Percentiles rank a stretch among this genome's conserved stretches.
phyloP scores from a whole-genome alignment of 2,113 vertebrate genomes.

The Craseonycteris thonglongyai region DNA sequence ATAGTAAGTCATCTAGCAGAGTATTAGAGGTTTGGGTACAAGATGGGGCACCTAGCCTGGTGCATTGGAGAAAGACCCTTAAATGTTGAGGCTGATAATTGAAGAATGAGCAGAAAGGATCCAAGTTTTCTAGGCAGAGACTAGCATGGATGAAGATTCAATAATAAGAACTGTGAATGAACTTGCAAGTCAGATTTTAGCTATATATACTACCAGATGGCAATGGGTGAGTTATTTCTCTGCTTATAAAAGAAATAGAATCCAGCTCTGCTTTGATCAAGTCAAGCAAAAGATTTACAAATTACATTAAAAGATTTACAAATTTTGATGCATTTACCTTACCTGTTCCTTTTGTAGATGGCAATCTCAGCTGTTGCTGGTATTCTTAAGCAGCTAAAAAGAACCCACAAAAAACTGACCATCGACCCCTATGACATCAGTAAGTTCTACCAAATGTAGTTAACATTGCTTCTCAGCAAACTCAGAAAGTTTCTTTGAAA shows the following conservation, averaged over 20 bases:
- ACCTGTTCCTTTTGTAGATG: conserved; percentile 81
- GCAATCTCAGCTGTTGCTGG: conserved; percentile 95
- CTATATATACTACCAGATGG: background rate
- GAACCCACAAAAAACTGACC: conserved; percentile 90
- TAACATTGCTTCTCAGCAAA: background rate
- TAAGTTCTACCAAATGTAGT: conserved; percentile 72
- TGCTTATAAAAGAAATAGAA: background rate
- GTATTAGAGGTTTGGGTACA: background rate
- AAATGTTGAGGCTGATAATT: background rate
- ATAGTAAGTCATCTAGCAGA: background rate
- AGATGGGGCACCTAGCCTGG: background rate
- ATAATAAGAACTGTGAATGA: background rate
- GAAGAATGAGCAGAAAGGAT: background rate
- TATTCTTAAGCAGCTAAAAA: conserved; percentile 96
- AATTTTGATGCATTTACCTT: background rate
- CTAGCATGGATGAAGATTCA: background rate
- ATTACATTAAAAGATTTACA: background rate
- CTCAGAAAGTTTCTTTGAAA: background rate
- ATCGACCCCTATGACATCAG: conserved; percentile 89
- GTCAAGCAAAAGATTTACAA: background rate
- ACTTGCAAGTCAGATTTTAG: background rate
- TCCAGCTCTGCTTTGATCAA: background rate
- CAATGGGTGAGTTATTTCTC: background rate
- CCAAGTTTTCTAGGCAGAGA: background rate
- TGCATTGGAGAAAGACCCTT: background rate